Conservation (phyloP, 1,140 invertebrate species). For the Pseudomyrmex dendroicus region DNA sequence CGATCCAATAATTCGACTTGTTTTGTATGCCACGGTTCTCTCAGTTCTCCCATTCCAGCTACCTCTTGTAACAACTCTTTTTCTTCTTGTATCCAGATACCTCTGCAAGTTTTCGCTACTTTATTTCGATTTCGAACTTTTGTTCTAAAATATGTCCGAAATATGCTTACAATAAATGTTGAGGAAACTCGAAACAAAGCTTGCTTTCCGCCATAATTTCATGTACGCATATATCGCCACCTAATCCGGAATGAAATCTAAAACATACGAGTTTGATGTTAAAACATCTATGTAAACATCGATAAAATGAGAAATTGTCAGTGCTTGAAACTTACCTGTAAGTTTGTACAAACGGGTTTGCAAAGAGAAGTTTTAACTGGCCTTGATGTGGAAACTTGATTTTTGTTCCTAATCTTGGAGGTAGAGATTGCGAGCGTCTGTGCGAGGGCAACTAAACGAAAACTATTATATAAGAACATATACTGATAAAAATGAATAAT, state of each 20-base stretch:
- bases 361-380: constrained; percentile 90
- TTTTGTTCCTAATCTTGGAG: constrained; percentile 91
- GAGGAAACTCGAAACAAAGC: constrained; percentile 93
- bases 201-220: constrained; percentile 97
- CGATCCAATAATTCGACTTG: constrained; percentile 93
- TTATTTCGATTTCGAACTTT: not conserved
- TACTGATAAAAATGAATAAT: not conserved
- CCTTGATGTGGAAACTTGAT: constrained; percentile 92
- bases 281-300: constrained; percentile 6
- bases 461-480: constrained; percentile 9
- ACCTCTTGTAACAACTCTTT: constrained; percentile 95
- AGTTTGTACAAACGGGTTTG: constrained; percentile 92
- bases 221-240: constrained; percentile 95
- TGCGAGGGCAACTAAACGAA: constrained; percentile 87
- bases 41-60: constrained; percentile 94
- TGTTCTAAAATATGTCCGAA: not conserved
- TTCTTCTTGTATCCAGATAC: constrained; percentile 96
- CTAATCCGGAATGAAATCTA: constrained; percentile 94
- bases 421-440: constrained; percentile 93
- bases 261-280: constrained; percentile 7
- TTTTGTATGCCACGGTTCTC: constrained; percentile 92
- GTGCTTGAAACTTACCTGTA: constrained; percentile 86
- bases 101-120: constrained; percentile 85
- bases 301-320: constrained; percentile 10
- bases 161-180: constrained; percentile 93